Conservation (phyloP, 2,113 vertebrate species). For the Noctilio leporinus region DNA sequence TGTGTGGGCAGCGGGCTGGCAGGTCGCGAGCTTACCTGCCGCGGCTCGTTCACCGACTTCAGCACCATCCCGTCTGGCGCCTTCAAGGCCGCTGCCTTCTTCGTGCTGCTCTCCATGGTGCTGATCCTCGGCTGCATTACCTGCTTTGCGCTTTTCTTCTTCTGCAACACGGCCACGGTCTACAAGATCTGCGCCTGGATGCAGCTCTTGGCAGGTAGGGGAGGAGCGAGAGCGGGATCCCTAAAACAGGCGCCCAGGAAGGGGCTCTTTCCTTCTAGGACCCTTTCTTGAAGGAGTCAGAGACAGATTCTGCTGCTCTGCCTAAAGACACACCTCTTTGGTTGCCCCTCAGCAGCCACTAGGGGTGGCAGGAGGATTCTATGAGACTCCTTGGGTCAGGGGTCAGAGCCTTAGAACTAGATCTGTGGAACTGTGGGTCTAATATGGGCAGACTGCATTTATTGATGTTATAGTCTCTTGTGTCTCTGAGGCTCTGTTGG, state of each 20-base stretch:
- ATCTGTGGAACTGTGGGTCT: neutral
- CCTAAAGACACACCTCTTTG: neutral
- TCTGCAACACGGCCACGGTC: constrained; percentile 98
- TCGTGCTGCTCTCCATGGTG: constrained; percentile 97
- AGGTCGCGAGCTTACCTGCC: constrained; percentile 91
- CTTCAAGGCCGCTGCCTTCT: constrained; percentile 94
- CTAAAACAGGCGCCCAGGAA: neutral
- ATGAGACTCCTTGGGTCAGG: neutral
- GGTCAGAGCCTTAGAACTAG: neutral
- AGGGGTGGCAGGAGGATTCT: neutral
- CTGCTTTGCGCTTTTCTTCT: constrained; percentile 97
- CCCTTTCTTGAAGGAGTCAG: neutral
- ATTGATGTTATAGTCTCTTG: neutral
- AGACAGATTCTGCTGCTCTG: neutral
- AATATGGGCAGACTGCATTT: neutral
- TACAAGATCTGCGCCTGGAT: constrained; percentile 99
- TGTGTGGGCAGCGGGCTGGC: constrained; percentile 91
- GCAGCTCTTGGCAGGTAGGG: constrained; percentile 96
- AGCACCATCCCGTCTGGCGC: constrained; percentile 94
- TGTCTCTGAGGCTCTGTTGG: neutral
- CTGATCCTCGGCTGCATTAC: constrained; percentile 96
- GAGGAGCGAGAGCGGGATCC: neutral
- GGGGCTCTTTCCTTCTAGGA: neutral
- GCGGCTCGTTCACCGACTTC: constrained; percentile 95
- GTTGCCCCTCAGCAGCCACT: neutral